A percentile compares a stretch with the other conserved stretches of the same genome.
Conservation (phyloP, 2,113 vertebrate genomes). For the Fulica atra region DNA sequence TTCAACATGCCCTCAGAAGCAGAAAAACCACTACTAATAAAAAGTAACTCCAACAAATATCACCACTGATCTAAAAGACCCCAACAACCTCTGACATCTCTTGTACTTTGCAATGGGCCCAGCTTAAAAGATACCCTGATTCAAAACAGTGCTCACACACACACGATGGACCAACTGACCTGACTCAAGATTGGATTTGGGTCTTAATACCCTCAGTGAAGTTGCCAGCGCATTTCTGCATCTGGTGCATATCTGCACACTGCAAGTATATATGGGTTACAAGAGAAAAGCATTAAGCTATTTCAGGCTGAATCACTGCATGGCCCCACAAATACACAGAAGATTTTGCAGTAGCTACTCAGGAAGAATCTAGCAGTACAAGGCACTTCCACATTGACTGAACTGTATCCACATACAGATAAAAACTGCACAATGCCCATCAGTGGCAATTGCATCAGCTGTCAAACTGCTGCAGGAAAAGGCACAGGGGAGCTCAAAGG, state of each 20-base stretch:
- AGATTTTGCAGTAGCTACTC: not conserved
- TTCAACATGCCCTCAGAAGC: not conserved
- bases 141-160: not conserved
- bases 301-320: not conserved
- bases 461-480: not conserved
- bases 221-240: too few species aligned
- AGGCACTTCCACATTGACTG: not conserved
- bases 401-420: not conserved
- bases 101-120: not conserved
- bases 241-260: too few species aligned
- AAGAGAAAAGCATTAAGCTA: not conserved
- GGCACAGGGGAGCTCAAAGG: not conserved
- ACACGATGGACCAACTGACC: conserved; percentile 31
- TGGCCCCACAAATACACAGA: not conserved
- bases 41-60: not conserved
- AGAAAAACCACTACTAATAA: not conserved
- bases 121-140: not conserved
- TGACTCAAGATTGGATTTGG: not conserved
- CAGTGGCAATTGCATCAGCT: not conserved
- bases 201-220: not conserved
- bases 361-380: not conserved
- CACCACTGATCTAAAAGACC: not conserved
- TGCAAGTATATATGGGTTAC: too few species aligned
- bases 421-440: not conserved
- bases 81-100: not conserved